Percentiles rank a stretch among this genome's conserved stretches.
These are phyloP conservation scores for Caenorhabditis parvicauda DNA, from an alignment of 2,888 invertebrate genomes.

Conservation along the genomic window DNA sequence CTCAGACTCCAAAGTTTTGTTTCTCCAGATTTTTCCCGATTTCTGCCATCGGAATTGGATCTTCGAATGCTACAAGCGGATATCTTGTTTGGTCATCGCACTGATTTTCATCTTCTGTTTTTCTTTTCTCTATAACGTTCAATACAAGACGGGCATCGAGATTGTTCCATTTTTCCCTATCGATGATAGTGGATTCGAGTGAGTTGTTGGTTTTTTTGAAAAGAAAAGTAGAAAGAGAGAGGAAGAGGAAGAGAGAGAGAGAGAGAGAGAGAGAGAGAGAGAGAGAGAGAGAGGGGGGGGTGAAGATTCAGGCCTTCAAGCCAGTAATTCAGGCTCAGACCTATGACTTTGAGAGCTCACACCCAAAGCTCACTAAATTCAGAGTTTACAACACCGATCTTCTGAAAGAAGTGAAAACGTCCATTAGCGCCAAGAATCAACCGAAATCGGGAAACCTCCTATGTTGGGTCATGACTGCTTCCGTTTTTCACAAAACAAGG, in stretches of 20 bases:
- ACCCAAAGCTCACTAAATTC: too few relatives aligned
- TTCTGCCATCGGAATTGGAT: too few relatives aligned
- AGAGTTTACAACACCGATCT: slow-evolving; percentile 31
- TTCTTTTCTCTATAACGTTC: slow-evolving; percentile 29
- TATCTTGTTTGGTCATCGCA: too few relatives aligned
- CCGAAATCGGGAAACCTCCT: slow-evolving; percentile 29
- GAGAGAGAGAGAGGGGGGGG: too few relatives aligned
- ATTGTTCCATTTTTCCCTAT: slow-evolving; percentile 37
- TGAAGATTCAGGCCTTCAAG: too few relatives aligned
- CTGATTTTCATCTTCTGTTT: slow-evolving; percentile 10
- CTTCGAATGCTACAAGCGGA: too few relatives aligned
- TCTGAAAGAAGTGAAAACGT: slow-evolving; percentile 22
- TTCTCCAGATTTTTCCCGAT: too few relatives aligned
- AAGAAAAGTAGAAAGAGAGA: too few relatives aligned
- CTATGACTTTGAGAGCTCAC: background rate
- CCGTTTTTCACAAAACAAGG: slow-evolving; percentile 35
- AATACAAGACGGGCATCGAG: slow-evolving; percentile 43
- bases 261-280: too few relatives aligned
- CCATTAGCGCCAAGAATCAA: slow-evolving; percentile 27
- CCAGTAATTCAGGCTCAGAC: too few relatives aligned
- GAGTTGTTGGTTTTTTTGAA: slow-evolving; percentile 7
- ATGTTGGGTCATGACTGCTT: slow-evolving; percentile 46
- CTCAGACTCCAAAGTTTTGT: too few relatives aligned
- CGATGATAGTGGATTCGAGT: slow-evolving; percentile 44
- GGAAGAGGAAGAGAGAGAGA: too few relatives aligned